Base-by-base conservation (phyloP, 1,140 invertebrate genomes). In the Onthophagus taurus region DNA sequence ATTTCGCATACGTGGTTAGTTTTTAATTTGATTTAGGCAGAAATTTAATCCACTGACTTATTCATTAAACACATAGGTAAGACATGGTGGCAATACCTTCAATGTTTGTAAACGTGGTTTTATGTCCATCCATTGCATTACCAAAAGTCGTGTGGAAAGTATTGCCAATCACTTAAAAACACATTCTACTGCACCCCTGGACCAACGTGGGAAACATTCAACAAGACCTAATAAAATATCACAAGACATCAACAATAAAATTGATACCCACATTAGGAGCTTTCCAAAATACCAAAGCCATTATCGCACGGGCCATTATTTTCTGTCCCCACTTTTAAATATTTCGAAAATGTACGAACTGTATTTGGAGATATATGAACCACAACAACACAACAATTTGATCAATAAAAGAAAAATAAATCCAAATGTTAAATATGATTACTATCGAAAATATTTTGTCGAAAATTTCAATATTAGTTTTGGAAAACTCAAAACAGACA, bases 191-290 rank as follows among this genome's bases (percentile, higher is more conserved):
- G 34, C 34, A 12, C 14, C 17, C 6, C 34, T 16, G 6, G 34
- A 36, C 19, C 11, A 12, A 16, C 34, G 34, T 12, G 34, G 34
- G 11, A 36, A 36, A 16, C 34, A 36, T 33, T 8, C 6, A 6
- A 36, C 13, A 12, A 36, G 34, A 18, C 34, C 34, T 16, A 36
- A 36, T 18, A 36, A 36, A 36, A 36, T 36, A 36, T 16, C 34
- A 36, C 11, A 36, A 17, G 4, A 36, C 14, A 36, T 36, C 5
- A 36, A 12, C 5, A 20, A 16, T 5, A 4, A 17, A 9, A 36
- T 36, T 14, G 34, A 36, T 17, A 18, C 13, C 11, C 34, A 36
- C 16, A 36, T 14, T 14, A 26, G 24, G 24, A 36, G 17, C 6
- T 33, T 33, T 33, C 13, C 31, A 8, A 6, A 33, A 6, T 33